Base-by-base conservation (phyloP, 2,888 invertebrate species). In the Nymphalis urticae region DNA sequence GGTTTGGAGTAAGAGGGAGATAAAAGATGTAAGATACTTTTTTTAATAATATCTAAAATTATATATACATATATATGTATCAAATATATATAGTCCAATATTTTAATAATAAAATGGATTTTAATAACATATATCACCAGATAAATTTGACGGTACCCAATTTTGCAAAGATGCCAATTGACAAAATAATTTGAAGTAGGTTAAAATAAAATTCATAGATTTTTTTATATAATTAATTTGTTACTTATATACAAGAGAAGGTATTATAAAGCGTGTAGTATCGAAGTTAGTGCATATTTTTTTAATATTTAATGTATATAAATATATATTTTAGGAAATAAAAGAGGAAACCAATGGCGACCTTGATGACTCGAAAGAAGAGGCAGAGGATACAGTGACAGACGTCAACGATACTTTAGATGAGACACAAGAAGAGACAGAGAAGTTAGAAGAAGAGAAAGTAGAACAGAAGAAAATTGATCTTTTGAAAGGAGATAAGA, bases 401-500 rank as follows among this genome's bases (percentile, higher is more conserved):
- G 63, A 68, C 13, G 32, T 47, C n/a, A 56, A 61, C 32, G 68
- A 62, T 16, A 61, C 63, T 21, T 24, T 36, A 58, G 63, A 51
- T 8, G 54, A 61, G 7, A 47, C 56, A 4, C 4, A 59, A 24
- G 62, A 27, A 21, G 69, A 66, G 36, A 42, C 21, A n/a, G 69
- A 63, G n/a, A 54, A 73, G 71, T 81, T 81, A 48, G 74, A 79
- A 65, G 79, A 81, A 68, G 81, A 84, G 0, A 83, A 85, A 58
- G 74, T 75, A 1, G 85, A 88, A 69, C 78, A 82, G 62, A 86
- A 84, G 76, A 90, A 84, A 70, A 79, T 90, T 0, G 88, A 92
- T 69, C 78, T 91, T 1, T 73, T 90, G 63, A 82, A 76, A 0
- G 92, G 92, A 24, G 90, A 92, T 72, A 93, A 92, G 72, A 88